A percentile compares a stretch with the other conserved stretches of the same genome.
Conservation (phyloP, 1,140 invertebrate species). For the Bombus superbus region DNA sequence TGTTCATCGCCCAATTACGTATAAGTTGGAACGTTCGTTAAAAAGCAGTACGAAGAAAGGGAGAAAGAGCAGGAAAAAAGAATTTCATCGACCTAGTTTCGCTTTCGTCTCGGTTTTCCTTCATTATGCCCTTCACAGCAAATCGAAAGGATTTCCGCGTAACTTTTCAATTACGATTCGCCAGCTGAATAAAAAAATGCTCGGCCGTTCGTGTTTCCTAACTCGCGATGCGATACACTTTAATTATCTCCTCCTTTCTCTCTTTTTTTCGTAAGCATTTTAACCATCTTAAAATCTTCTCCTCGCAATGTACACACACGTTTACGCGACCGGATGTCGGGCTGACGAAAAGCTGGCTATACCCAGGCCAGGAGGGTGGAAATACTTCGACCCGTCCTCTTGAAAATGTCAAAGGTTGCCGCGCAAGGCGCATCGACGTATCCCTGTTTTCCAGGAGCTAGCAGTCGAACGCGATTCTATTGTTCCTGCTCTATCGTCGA, state of each 20-base stretch:
- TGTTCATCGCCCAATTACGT: neutral
- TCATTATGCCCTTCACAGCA: neutral
- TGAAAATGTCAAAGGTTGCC: constrained; percentile 74
- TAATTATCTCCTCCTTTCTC: neutral
- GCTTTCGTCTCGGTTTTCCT: constrained; percentile 6
- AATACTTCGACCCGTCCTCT: constrained; percentile 69
- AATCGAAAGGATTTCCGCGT: constrained; percentile 35
- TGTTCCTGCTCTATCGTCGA: constrained; percentile 40
- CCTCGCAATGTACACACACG: constrained; percentile 8
- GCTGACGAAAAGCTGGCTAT: constrained; percentile 20
- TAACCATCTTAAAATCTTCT: neutral
- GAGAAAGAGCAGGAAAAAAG: neutral
- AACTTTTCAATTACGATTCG: constrained; percentile 36
- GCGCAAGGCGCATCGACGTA: constrained; percentile 67
- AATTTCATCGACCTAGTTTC: constrained; percentile 39
- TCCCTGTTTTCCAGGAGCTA: constrained; percentile 58
- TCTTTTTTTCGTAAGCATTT: neutral
- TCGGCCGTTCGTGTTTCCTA: neutral
- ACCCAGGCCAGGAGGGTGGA: constrained; percentile 44
- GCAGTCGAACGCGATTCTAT: constrained; percentile 37
- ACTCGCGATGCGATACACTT: neutral
- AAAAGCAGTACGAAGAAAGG: neutral
- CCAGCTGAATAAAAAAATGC: neutral
- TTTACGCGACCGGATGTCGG: constrained; percentile 40
- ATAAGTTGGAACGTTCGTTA: constrained; percentile 24